phyloP scores from a whole-genome alignment of 2,888 invertebrate species.

The Zaprionus lineosus region DNA sequence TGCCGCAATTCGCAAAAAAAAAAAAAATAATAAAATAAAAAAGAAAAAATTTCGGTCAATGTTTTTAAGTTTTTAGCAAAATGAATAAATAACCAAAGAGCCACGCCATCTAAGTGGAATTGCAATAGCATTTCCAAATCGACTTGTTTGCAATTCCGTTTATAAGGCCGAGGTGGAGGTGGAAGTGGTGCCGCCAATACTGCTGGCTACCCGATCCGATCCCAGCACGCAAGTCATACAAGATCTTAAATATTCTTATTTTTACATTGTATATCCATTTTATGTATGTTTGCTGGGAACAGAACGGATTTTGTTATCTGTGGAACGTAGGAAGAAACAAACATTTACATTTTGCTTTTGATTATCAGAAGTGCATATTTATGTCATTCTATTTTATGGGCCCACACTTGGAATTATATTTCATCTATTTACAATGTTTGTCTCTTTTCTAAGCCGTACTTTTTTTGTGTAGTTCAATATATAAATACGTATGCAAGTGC shows the following conservation, averaged over 20 bases:
- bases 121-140: conserved; percentile 51
- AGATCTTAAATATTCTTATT: conserved; percentile 15
- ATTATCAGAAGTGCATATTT: conserved; percentile 45
- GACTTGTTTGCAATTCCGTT: conserved; percentile 60
- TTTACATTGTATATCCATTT: conserved; percentile 1
- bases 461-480: conserved; percentile 42
- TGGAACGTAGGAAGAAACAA: conserved; percentile 72
- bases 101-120: conserved; percentile 64
- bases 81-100: conserved; percentile 6
- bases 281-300: conserved; percentile 68
- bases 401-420: conserved; percentile 58
- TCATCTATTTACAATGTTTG: conserved; percentile 65
- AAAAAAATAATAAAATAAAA: conserved; percentile 29
- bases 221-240: conserved; percentile 66
- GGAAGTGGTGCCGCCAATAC: conserved; percentile 25
- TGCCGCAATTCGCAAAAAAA: conserved; percentile 40
- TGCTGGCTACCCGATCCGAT: conserved; percentile 53
- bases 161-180: conserved; percentile 36
- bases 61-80: conserved; percentile 58
- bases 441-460: conserved; percentile 66
- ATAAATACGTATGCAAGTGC: not conserved
- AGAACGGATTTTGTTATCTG: conserved; percentile 50
- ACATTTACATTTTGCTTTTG: conserved; percentile 62
- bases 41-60: conserved; percentile 78
- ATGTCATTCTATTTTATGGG: conserved; percentile 53